Conservation (phyloP, 2,797 vertebrate genomes). For the Delichon dasypus region DNA sequence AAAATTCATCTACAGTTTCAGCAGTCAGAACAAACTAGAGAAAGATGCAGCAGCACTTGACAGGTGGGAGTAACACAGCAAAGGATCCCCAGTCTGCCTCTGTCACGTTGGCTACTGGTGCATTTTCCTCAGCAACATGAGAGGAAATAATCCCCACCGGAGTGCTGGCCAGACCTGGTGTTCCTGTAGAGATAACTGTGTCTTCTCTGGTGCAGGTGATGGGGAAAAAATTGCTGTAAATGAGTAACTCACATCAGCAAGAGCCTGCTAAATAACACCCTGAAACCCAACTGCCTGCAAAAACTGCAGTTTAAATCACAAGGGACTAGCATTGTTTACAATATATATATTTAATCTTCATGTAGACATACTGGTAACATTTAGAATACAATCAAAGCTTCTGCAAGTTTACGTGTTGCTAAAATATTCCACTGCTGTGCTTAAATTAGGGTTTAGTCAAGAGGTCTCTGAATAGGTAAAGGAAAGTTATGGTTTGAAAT, state of each 20-base stretch:
- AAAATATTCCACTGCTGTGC: background rate
- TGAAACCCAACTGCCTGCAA: background rate
- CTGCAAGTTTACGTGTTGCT: background rate
- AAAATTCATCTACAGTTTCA: background rate
- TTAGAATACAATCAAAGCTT: background rate
- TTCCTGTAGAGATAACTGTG: background rate
- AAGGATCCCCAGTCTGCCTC: background rate
- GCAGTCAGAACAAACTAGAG: background rate
- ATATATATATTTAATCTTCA: background rate
- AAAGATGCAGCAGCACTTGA: background rate
- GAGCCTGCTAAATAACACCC: background rate
- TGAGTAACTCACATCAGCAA: background rate
- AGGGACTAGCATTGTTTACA: background rate
- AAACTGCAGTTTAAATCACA: background rate
- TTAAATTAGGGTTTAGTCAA: background rate
- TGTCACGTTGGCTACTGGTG: background rate
- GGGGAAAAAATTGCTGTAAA: background rate
- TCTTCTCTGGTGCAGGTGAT: background rate
- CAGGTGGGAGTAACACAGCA: background rate
- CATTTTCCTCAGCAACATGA: background rate
- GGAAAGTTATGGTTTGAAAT: background rate
- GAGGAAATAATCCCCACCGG: slow-evolving; percentile 3
- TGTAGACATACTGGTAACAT: background rate
- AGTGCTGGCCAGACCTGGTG: background rate
- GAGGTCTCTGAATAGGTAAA: background rate